Conservation (phyloP, 1,140 invertebrate genomes). For the Andricus grossulariae region DNA sequence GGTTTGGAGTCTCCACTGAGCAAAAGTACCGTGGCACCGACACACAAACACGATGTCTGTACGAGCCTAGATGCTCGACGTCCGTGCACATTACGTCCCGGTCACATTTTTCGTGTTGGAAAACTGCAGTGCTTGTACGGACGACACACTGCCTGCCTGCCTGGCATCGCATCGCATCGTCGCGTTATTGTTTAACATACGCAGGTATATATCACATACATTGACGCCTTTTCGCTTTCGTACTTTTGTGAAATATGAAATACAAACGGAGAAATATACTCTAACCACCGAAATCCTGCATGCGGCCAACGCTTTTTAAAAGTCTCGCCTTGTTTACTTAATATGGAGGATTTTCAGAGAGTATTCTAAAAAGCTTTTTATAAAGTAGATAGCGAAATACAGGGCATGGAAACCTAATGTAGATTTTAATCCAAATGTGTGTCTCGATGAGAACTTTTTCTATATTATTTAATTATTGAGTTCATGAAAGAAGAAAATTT, state of each 20-base stretch:
- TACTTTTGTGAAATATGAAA: conserved; percentile 17
- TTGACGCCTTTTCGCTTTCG: conserved; percentile 29
- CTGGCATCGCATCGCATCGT: neutral
- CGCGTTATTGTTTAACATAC: conserved; percentile 39
- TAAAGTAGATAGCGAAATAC: no score
- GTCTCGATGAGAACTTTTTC: no score
- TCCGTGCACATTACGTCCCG: no score
- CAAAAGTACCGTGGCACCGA: conserved; percentile 19
- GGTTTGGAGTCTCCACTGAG: conserved; percentile 32
- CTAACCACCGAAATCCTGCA: neutral
- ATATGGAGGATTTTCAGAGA: neutral
- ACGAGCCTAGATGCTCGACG: neutral
- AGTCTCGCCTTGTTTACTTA: neutral
- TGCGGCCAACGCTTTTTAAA: neutral
- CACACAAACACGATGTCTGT: neutral
- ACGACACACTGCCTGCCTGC: conserved; percentile 1
- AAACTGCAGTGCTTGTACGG: neutral
- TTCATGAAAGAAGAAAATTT: no score
- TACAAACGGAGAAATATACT: conserved; percentile 2
- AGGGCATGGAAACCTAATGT: neutral
- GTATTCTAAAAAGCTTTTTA: neutral
- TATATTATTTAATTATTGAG: no score
- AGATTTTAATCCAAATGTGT: neutral
- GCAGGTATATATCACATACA: conserved; percentile 33
- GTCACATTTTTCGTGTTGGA: no score